Evolutionary conservation across 1,140 invertebrate species (phyloP), one percentile per base, ranked within the genome.

Genomic region (Trachelipus rathkii): DNA sequence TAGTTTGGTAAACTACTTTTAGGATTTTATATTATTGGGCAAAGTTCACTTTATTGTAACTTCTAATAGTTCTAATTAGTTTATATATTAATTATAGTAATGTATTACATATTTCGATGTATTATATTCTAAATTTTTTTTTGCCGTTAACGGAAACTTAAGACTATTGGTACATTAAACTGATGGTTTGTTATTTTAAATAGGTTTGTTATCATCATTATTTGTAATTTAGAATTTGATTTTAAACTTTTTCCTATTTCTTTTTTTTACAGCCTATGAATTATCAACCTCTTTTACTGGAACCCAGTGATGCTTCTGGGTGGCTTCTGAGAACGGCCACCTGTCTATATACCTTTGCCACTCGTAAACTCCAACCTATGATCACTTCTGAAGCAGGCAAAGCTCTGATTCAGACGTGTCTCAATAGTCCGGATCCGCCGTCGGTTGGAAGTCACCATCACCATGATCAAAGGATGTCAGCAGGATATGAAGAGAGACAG

Each of bases 271-370:
- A 99, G 97, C 97, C 21, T 99, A 99, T 88, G 98, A 99, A 87
- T 86, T 99, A 83, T 98, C 97, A 76, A 99, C 97, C 75, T 85
- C n/a, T n/a, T n/a, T 99, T 85, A 99, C 98, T 69, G 97, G 98
- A 15, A 99, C 98, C 13, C 97, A 99, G 97, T 99, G 84, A 98
- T 97, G 95, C 86, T 97, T 74, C 87, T 97, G 83, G 83, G 95
- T 97, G 74, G 95, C 95, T 44, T 95, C 93, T 46, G 95, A 97
- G 86, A 97, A 95, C 13, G 95, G 97, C 6, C 98, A 99, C 87
- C n/a, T n/a, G 97, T 99, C 81, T 99, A 99, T 99, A 99, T 87
- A 99, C 98, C 71, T 99, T 99, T 88, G 97, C 98, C 45, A 99
- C 98, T 70, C 89, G 95, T 74, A 99, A 99, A 86, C 88, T 99